phyloP scores from a whole-genome alignment of 2,888 invertebrate species.

The Hirudinaria manillensis region DNA sequence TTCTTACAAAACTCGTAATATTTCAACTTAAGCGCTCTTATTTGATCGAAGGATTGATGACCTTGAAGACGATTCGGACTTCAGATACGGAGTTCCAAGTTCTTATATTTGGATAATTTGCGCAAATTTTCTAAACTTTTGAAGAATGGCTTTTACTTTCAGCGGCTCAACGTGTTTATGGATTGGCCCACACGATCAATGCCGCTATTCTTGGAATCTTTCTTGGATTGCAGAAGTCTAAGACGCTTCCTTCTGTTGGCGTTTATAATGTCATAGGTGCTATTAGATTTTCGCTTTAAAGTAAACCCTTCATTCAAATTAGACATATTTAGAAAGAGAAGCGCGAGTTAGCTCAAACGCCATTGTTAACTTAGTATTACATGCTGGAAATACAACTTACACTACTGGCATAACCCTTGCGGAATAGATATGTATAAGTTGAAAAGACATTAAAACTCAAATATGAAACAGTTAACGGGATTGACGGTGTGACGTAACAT shows the following conservation, averaged over 20 bases:
- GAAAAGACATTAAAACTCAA: no score
- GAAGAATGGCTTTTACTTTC: conserved; percentile 23
- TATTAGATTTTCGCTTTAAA: no score
- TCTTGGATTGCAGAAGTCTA: conserved; percentile 77
- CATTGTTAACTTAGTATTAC: no score
- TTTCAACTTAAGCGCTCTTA: conserved; percentile 36
- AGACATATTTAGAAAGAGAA: no score
- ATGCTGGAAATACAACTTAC: no score
- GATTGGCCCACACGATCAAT: conserved; percentile 88
- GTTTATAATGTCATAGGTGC: conserved; percentile 60
- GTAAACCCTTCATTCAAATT: neutral
- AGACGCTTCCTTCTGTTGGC: conserved; percentile 76
- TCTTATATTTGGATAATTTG: neutral
- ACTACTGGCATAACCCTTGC: no score
- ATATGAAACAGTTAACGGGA: no score
- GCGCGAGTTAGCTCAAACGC: neutral
- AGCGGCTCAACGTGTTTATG: conserved; percentile 95
- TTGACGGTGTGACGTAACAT: no score
- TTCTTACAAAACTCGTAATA: neutral
- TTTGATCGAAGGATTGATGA: conserved; percentile 75
- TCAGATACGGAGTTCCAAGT: conserved; percentile 57
- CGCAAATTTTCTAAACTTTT: neutral
- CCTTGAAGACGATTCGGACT: conserved; percentile 90
- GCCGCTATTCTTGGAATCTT: conserved; percentile 90
- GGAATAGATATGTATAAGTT: no score